phyloP scores from a whole-genome alignment of 2,888 invertebrate genomes.

The Tillus elongatus region DNA sequence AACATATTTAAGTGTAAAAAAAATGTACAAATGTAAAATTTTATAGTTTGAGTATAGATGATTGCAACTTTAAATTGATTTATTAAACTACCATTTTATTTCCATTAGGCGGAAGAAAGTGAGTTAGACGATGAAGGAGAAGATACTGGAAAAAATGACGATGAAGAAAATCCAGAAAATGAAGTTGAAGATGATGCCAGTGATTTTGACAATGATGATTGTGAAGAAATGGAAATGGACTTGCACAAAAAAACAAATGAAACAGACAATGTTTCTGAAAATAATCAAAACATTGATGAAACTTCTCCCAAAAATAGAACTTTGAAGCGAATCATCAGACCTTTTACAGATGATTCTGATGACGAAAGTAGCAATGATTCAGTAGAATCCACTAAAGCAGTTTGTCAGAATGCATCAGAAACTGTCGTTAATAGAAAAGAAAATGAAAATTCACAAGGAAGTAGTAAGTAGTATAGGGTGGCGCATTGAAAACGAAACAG shows the following conservation, averaged over 20 bases:
- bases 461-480: no score
- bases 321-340: conserved; percentile 32
- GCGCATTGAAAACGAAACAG: no score
- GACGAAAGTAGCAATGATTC: conserved; percentile 28
- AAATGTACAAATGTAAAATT: not conserved
- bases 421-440: no score
- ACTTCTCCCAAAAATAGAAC: conserved; percentile 23
- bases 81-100: conserved; percentile 16
- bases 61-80: no score
- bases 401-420: not conserved
- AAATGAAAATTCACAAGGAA: no score
- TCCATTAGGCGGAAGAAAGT: conserved; percentile 26
- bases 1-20: no score
- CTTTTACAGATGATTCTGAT: conserved; percentile 33
- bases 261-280: conserved; percentile 13
- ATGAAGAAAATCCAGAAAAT: conserved; percentile 23
- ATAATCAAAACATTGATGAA: conserved; percentile 11
- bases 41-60: no score
- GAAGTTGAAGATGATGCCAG: conserved; percentile 23
- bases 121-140: conserved; percentile 27
- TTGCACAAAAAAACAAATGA: conserved; percentile 11
- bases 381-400: not conserved
- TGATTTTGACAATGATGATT: conserved; percentile 18
- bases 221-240: conserved; percentile 10
- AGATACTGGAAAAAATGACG: conserved; percentile 29